Evolutionary conservation across 2,888 invertebrate species (phyloP), one percentile per base, ranked within the genome.

Genomic region (Chaitophorus viminalis): DNA sequence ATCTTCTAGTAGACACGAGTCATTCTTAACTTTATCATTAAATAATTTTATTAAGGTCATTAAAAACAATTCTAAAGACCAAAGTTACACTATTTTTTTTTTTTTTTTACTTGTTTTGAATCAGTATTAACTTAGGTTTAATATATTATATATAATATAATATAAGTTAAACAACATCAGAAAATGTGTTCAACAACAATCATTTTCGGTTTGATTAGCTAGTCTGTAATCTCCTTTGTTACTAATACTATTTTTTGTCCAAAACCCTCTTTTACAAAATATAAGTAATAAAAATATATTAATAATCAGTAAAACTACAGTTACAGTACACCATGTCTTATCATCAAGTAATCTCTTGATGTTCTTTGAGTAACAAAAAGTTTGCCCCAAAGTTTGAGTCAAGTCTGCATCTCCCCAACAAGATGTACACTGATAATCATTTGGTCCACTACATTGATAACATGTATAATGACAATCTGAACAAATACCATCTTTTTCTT

Each of bases 391-490:
- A 0, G 84, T 89, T 29, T 89, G 82, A 18, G 81, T 88, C 8
- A 89, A 39, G 18, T 78, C 91, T 89, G 92, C 91, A 11, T 96
- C 96, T 11, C 93, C 93, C 90, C 93, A 93, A 91, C 96, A 96
- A 9, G 93, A 92, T 74, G 92, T 91, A 91, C 96, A 96, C 90
- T 95, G 94, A 90, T 93, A 93, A 91, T 94, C 94, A 90, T 93
- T 93, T 14, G 95, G 94, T 18, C 95, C 95, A 14, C 92, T 91
- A 90, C 96, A 96, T 18, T 93, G 92, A 88, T 93, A 93, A 91
- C 96, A 96, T n/a, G 94, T 93, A 91, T 96, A 95, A 92, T 96
- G 95, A 91, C 96, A 96, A 54, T 92, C 92, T 3, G 93, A 91
- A 90, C 96, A 96, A 81, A 89, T 52, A 14, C 46, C 84, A 87